Evolutionary conservation across 2,113 vertebrate genomes (phyloP), one percentile per base, ranked within the genome.

Genomic region (Myotis lucifugus): DNA sequence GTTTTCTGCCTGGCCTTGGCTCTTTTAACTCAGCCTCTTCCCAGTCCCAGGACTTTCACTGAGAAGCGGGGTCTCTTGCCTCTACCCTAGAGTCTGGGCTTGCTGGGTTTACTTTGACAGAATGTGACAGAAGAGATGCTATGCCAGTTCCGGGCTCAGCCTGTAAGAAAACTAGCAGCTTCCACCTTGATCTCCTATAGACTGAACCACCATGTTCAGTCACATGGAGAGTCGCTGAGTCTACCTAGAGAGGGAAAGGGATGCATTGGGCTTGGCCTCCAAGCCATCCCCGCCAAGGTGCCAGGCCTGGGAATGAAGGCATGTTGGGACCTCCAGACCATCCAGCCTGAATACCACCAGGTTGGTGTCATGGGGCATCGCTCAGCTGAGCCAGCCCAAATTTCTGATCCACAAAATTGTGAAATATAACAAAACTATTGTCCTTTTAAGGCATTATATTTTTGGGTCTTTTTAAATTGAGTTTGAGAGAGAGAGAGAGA

Each of bases 281-380:
- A n/a, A 56, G 14, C 59, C 3, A 0, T 40, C 6, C 12, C 25
- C 0, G 0, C 27, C 8, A 11, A n/a, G 37, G 56, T 50, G 48
- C 19, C 59, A 40, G 14, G 32, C 34, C 10, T 9, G 61, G 40
- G 67, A 29, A 5, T 4, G 40, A 64, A 46, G 23, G 59, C 40
- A 25, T 46, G 40, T 56, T 37, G 84, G 15, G 61, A 25, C 6
- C 6, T 52, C 52, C 42, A 61, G 59, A 25, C 18, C 64, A 18
- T n/a, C 18, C 23, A 90, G 3, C 46, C 70, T 25, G 61, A 69
- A 64, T 25, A 4, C 81, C 8, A 15, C 78, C 27, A 6, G 12
- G 12, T 23, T 7, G 18, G 50, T 59, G 10, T 67, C 54, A 34
- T 48, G 6, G 18, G 14, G n/a, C 61, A 19, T 64, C 46, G 27